These are phyloP conservation scores for Lytechinus variegatus DNA, from an alignment of 35 echinoderm and acorn worm genomes.

Conservation along the genomic window DNA sequence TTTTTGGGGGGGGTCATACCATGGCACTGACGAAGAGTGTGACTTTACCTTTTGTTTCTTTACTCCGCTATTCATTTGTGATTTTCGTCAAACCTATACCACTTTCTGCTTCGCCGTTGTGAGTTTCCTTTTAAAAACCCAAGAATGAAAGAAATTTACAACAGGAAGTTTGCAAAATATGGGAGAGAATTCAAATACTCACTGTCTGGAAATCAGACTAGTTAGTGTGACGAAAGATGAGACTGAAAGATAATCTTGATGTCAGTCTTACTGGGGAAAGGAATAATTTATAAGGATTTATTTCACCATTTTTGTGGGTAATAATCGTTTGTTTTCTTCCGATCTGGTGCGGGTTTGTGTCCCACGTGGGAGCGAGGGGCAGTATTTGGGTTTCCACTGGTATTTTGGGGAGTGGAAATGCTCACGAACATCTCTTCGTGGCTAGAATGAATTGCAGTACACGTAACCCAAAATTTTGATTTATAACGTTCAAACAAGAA, in stretches of 20 bases:
- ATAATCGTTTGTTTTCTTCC: constrained; percentile 48
- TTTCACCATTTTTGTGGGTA: neutral
- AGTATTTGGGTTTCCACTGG: constrained; percentile 30
- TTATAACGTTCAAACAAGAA: neutral
- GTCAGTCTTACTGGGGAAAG: neutral
- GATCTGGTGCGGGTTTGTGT: neutral
- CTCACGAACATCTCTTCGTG: neutral
- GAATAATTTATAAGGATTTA: constrained; percentile 32
- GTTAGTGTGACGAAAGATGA: neutral
- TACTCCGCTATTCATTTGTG: too few relatives aligned
- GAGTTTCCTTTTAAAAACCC: too few relatives aligned
- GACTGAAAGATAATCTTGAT: neutral
- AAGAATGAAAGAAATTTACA: too few relatives aligned
- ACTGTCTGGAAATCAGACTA: neutral
- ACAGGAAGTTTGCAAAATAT: too few relatives aligned
- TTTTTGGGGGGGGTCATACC: too few relatives aligned
- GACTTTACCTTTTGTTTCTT: too few relatives aligned
- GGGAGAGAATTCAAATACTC: too few relatives aligned
- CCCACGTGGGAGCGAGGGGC: neutral
- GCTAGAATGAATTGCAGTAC: too few relatives aligned
- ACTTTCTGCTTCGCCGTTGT: too few relatives aligned
- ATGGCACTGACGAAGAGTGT: too few relatives aligned
- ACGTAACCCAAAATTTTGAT: too few relatives aligned
- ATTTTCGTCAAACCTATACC: too few relatives aligned
- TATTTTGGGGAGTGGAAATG: neutral